A percentile compares a stretch with the other conserved stretches of the same genome.
These are phyloP conservation scores for Tipula unca DNA, from an alignment of 2,888 invertebrate species.

Conservation along the genomic window DNA sequence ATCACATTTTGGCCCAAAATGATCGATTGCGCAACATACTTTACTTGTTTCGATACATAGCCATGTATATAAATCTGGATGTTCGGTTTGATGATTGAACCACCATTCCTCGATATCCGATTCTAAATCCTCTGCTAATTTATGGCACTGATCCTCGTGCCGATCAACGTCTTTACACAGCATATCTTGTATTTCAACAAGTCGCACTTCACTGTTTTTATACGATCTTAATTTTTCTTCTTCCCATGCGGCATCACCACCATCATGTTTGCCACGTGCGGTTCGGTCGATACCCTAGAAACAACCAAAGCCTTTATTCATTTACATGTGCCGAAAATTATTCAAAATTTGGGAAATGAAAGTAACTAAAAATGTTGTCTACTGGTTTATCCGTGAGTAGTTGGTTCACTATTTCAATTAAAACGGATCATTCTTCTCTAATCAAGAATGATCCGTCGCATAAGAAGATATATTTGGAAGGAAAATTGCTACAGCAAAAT, in stretches of 20 bases:
- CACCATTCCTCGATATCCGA: slow-evolving; percentile 82
- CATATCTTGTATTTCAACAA: slow-evolving; percentile 84
- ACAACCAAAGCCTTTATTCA: background rate
- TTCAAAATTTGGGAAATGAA: too few relatives aligned
- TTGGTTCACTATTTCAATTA: too few relatives aligned
- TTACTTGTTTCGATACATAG: slow-evolving; percentile 70
- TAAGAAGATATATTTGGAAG: too few relatives aligned
- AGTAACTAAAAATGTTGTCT: too few relatives aligned
- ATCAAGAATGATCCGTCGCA: too few relatives aligned
- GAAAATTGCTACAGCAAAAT: too few relatives aligned
- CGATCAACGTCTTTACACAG: slow-evolving; percentile 68
- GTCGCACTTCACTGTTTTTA: slow-evolving; percentile 76
- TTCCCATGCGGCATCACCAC: slow-evolving; percentile 91
- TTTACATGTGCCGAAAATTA: too few relatives aligned
- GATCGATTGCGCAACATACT: slow-evolving; percentile 77
- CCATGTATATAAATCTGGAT: slow-evolving; percentile 54
- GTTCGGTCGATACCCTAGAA: slow-evolving; percentile 65
- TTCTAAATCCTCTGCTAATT: slow-evolving; percentile 77
- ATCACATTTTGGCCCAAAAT: slow-evolving; percentile 72
- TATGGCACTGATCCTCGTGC: slow-evolving; percentile 71
- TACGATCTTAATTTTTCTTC: slow-evolving; percentile 77
- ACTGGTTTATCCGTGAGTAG: too few relatives aligned
- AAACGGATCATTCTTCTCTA: too few relatives aligned
- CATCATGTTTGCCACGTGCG: slow-evolving; percentile 80
- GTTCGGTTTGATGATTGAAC: slow-evolving; percentile 53